A percentile compares a stretch with the other conserved stretches of the same genome.
phyloP scores from a whole-genome alignment of 2,113 vertebrate genomes.

The Manacus vitellinus region DNA sequence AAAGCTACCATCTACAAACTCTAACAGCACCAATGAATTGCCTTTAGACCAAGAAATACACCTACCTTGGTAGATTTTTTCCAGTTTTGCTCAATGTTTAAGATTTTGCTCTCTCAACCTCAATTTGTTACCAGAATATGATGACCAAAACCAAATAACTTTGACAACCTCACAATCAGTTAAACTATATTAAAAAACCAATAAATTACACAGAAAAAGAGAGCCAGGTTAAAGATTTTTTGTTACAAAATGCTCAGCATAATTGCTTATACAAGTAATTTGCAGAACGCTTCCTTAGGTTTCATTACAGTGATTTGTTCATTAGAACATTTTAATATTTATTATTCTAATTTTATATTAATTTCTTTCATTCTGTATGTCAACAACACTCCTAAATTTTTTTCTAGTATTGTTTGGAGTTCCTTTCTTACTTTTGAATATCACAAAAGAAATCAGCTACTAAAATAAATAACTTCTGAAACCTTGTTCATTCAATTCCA shows the following conservation, averaged over 20 bases:
- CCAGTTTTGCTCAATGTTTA: background rate
- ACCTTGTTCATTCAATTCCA: background rate
- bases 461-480: background rate
- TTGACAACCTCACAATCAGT: background rate
- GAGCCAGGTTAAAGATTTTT: background rate
- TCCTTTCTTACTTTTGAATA: background rate
- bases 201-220: background rate
- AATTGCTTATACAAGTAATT: background rate
- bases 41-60: background rate
- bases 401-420: background rate
- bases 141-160: background rate
- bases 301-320: background rate
- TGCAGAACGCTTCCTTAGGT: background rate
- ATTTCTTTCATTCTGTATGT: background rate
- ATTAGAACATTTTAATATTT: background rate
- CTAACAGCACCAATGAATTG: background rate
- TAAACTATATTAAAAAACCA: background rate
- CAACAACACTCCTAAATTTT: background rate
- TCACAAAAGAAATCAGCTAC: background rate
- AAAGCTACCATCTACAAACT: background rate
- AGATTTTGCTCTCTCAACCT: background rate
- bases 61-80: accelerated
- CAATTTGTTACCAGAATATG: background rate
- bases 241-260: accelerated
- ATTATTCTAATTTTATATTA: background rate